A percentile compares a stretch with the other conserved stretches of the same genome.
Conservation (phyloP, 2,113 vertebrate genomes). For the Stercorarius parasiticus region DNA sequence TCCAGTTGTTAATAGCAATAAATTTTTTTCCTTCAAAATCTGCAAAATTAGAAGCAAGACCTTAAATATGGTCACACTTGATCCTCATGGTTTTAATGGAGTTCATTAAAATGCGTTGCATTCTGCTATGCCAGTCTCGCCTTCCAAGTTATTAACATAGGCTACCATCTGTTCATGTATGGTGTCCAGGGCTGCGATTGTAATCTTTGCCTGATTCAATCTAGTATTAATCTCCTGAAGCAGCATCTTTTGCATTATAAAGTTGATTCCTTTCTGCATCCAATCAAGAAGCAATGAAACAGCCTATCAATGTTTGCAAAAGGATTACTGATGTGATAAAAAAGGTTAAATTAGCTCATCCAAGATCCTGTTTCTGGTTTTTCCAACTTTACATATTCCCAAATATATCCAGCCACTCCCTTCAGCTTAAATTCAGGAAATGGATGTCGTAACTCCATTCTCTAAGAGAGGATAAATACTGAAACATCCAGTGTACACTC, state of each 20-base stretch:
- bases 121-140: not conserved
- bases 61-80: not conserved
- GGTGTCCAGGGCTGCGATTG: not conserved
- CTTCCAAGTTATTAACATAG: constrained; percentile 10
- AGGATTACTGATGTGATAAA: not conserved
- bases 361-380: not conserved
- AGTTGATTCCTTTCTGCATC: not conserved
- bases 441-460: not conserved
- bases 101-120: constrained; percentile 30
- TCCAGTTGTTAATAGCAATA: not conserved
- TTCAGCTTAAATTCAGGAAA: not conserved
- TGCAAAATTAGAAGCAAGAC: not conserved
- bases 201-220: not conserved
- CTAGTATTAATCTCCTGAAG: constrained; percentile 17
- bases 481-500: not conserved
- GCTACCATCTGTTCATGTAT: constrained; percentile 30
- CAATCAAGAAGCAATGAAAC: not conserved
- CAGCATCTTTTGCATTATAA: not conserved
- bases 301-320: not conserved
- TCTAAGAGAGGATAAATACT: not conserved
- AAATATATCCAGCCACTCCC: not conserved
- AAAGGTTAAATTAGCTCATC: not conserved
- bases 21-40: not conserved
- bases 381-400: not conserved
- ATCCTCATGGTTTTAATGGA: not conserved